A percentile compares a stretch with the other conserved stretches of the same genome.
Evolutionary conservation across 2,888 invertebrate species (phyloP).

Genomic region (Polydesmus complanatus): DNA sequence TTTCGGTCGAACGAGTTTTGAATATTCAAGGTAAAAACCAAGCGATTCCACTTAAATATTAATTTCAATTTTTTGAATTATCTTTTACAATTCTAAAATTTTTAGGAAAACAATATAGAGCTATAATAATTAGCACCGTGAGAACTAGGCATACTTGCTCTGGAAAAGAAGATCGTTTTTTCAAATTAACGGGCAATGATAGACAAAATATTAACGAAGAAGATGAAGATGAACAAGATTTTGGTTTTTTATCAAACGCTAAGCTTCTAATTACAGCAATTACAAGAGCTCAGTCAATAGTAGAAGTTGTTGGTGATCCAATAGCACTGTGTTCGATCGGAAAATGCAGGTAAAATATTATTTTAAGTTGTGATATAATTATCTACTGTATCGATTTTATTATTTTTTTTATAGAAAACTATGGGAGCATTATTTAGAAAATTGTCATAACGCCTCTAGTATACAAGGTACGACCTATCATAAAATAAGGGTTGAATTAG

Average conservation of each 20-base stretch:
- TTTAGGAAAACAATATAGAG: conserved; percentile 63
- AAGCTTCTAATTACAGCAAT: conserved; percentile 70
- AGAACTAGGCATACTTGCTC: conserved; percentile 57
- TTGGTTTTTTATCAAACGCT: conserved; percentile 67
- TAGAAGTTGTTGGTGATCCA: conserved; percentile 72
- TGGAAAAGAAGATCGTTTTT: conserved; percentile 33
- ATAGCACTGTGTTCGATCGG: conserved; percentile 66
- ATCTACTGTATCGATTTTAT: neutral
- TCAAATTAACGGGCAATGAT: conserved; percentile 22
- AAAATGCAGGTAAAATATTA: conserved; percentile 43
- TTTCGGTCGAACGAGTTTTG: conserved; percentile 65
- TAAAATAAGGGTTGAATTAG: conserved; percentile 49
- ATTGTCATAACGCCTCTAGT: conserved; percentile 53
- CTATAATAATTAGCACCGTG: conserved; percentile 64
- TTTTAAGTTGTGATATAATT: neutral
- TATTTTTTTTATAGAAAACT: conserved; percentile 48
- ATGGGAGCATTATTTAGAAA: conserved; percentile 63
- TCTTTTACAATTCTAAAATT: conserved; percentile 1
- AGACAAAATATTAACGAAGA: neutral
- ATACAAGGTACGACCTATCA: conserved; percentile 58
- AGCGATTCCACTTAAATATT: no score
- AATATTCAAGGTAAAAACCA: conserved; percentile 70
- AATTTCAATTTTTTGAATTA: neutral
- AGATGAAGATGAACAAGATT: conserved; percentile 47
- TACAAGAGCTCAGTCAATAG: conserved; percentile 63